These are phyloP conservation scores for Apodemia duryi DNA, from an alignment of 2,888 invertebrate genomes.

Conservation along the genomic window DNA sequence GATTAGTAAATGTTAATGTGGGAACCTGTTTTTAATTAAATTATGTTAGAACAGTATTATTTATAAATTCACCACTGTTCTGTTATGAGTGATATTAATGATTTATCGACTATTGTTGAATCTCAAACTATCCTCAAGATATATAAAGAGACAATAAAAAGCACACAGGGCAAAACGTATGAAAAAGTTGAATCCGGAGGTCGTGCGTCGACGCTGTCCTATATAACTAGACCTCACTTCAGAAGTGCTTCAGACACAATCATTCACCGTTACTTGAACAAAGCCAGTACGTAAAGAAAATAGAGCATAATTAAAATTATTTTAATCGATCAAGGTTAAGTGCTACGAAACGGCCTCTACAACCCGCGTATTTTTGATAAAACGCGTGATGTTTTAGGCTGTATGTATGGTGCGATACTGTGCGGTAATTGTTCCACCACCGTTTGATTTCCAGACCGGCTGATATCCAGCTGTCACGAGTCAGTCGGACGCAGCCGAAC, in stretches of 20 bases:
- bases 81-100: neutral
- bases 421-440: constrained; percentile 58
- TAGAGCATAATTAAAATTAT: constrained; percentile 44
- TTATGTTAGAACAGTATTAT: neutral
- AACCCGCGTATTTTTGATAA: constrained; percentile 39
- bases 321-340: constrained; percentile 47
- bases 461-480: constrained; percentile 42
- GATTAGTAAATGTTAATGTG: too few species aligned
- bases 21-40: too few species aligned
- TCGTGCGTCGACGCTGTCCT: constrained; percentile 66
- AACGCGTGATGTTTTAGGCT: constrained; percentile 43
- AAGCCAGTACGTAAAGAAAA: constrained; percentile 57
- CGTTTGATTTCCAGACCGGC: constrained; percentile 61
- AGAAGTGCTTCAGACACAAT: constrained; percentile 60
- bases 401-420: constrained; percentile 43
- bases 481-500: constrained; percentile 55
- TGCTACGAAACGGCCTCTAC: constrained; percentile 40
- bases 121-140: neutral
- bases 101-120: neutral
- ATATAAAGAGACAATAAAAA: constrained; percentile 13
- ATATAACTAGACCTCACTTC: constrained; percentile 65
- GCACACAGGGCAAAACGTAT: constrained; percentile 30
- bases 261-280: constrained; percentile 54
- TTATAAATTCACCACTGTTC: neutral
- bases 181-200: constrained; percentile 50